Evolutionary conservation across 2,797 vertebrate species (phyloP), one percentile per base, ranked within the genome.

Genomic region (Cossypha heuglini): DNA sequence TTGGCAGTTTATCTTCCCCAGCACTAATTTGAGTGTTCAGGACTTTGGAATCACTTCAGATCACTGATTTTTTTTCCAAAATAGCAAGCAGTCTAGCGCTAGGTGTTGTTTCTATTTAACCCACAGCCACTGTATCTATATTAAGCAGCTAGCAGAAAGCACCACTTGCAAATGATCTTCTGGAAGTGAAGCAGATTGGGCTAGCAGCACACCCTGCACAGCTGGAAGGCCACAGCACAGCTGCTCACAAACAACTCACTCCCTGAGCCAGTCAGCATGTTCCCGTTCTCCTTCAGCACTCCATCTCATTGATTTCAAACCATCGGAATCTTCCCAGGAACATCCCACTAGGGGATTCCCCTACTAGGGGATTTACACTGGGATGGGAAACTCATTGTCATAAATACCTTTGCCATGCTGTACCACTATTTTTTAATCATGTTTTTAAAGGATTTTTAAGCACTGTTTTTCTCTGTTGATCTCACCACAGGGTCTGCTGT

Each of bases 251-350:
- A 24, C 12, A 48, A 3, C n/a, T 64, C 1, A 0, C 20, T 88
- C 87, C 49, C 66, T 4, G 2, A 83, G 43, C 17, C 64, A 49
- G 48, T 35, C 84, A 38, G 42, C 71, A 29, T 80, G 57, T 64
- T 82, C 49, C 64, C 1, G 0, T 62, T 80, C 49, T 83, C 45
- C 42, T 74, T 67, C 0, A 0, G 43, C 9, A 6, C 51, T 77
- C 68, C 25, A 16, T 38, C 49, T 77, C 93, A 35, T 45, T 88
- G 84, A 40, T 72, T 80, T 69, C 35, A 64, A 72, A 58, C 33
- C 1, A 0, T 48, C 8, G 1, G 35, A 78, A 18, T 37, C 58
- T 75, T 86, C 81, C 43, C 37, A 15, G 59, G 40, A 86, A 66
- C 0, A 7, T 13, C 20, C 21, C 2, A 0, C 66, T 38, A 46